Base-by-base conservation (phyloP, 1,140 invertebrate species). In the Vollenhovia emeryi region DNA sequence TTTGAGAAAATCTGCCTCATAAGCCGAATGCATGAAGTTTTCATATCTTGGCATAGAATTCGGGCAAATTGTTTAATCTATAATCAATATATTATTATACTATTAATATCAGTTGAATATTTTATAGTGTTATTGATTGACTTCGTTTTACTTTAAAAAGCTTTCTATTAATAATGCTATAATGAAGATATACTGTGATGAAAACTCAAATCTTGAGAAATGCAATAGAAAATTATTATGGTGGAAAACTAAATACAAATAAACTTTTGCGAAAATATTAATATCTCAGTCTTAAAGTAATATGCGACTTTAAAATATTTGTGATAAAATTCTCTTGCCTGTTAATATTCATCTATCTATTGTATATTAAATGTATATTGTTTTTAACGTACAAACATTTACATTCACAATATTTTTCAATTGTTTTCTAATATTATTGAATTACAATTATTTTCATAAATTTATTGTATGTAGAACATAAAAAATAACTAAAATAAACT, bases 371-470 rank as follows among this genome's bases (percentile, higher is more conserved):
- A n/a, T n/a, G n/a, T n/a, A 64, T 40, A 64, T 24, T 64, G 18
- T 36, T 36, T 36, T 36, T 36, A 5, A 36, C n/a, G 33, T 36
- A 2, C 18, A 64, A 60, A 60, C 15, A 2, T 60, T 60, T 33
- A 18, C 59, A 33, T 60, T 60, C 3, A 30, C 6, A 21, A 36
- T 40, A 40, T 43, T 11, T 5, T 36, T 6, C 30, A 40, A 1
- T 64, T 5, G 6, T 43, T 40, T 21, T 11, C 21, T 64, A 64
- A 43, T 43, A 11, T 43, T 43, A 43, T 43, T 36, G 6, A 43
- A 43, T 43, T 43, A 43, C 43, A 43, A 11, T 43, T 64, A 62
- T 66, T 66, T 66, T n/a, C 30, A 62, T 62, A 33, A 62, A n/a
- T 62, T n/a, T n/a, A 62, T 62, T 30, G 9, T 33, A 33, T 33